These are phyloP conservation scores for Caenorhabditis sp. DNA, from an alignment of 2,888 invertebrate genomes.

Conservation along the genomic window DNA sequence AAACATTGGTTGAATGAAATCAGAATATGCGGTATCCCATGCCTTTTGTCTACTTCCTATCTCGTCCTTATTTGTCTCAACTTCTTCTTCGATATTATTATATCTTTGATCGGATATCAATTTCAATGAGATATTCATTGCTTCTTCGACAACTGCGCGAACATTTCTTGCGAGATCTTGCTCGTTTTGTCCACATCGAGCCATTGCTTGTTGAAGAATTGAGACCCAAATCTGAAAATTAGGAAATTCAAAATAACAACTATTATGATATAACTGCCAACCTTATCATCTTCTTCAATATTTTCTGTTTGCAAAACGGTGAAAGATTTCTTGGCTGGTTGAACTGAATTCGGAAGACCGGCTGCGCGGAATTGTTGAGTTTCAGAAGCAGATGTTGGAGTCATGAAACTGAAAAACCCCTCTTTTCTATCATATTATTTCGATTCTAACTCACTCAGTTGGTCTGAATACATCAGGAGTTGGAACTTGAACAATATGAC, in stretches of 20 bases:
- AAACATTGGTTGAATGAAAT: constrained; percentile 52
- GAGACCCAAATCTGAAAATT: constrained; percentile 57
- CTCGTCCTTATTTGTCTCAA: constrained; percentile 52
- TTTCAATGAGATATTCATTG: constrained; percentile 67
- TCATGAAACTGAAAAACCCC: constrained; percentile 31
- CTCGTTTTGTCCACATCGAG: constrained; percentile 62
- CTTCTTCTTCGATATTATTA: constrained; percentile 68
- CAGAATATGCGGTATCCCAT: constrained; percentile 47
- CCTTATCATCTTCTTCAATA: constrained; percentile 51
- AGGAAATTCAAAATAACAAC: neutral
- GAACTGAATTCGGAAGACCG: constrained; percentile 51
- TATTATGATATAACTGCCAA: no score
- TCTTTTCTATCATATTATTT: neutral
- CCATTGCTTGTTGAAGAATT: constrained; percentile 60
- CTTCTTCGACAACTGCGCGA: constrained; percentile 67
- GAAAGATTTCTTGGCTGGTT: constrained; percentile 47
- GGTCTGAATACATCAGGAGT: constrained; percentile 44
- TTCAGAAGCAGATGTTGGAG: constrained; percentile 20
- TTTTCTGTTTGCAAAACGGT: constrained; percentile 28
- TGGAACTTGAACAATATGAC: constrained; percentile 69
- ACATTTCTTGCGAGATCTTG: constrained; percentile 54
- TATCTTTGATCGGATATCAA: constrained; percentile 66
- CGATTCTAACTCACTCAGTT: constrained; percentile 23
- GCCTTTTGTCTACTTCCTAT: constrained; percentile 49
- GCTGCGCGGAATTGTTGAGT: constrained; percentile 50